Base-by-base conservation (phyloP, 2,888 invertebrate genomes). In the Rutpela maculata region DNA sequence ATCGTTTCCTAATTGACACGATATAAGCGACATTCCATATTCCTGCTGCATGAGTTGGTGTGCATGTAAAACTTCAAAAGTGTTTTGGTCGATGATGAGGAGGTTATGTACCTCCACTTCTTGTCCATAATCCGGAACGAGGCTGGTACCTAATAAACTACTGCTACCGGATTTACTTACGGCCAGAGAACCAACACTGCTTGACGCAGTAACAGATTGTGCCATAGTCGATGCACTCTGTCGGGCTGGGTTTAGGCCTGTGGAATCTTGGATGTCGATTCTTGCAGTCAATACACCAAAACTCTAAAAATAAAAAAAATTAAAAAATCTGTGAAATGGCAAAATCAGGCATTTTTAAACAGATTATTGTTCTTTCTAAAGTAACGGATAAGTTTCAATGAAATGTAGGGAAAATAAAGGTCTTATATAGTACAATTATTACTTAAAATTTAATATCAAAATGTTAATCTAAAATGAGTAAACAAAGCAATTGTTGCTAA, bases 41-140 rank as follows among this genome's bases (percentile, higher is more conserved):
- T 99, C 99, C 81, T 94, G 95, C 11, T 95, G 93, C 93, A 95
- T 94, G 86, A 99, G 93, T 86, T 98, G 97, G 90, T 99, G 98
- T 0, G 98, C 95, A 90, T 99, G 98, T 57, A 99, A 91, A 18
- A 99, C 98, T 91, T 99, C 98, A 89, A 99, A 99, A 0, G 98
- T 99, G 90, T 99, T 97, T 87, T 98, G 98, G 91, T 99, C 98
- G 77, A 99, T 94, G 68, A 99, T 92, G 31, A 99, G 92, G 81
- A 99, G 92, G 89, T 95, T 96, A 90, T 98, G 96, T 31, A 97
- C 94, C 90, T 98, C 98, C 15, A 97, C 93, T 90, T 98, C 98
- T 87, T 96, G 95, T 0, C 96, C 96, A 86, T 92, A 91, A 77
- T 95, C 93, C 0, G 89, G 87, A 11, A 85, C 86, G 2, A 86